Percentiles rank a stretch among this genome's conserved stretches.
phyloP scores from a whole-genome alignment of 2,113 vertebrate species.

The Eira barbara region DNA sequence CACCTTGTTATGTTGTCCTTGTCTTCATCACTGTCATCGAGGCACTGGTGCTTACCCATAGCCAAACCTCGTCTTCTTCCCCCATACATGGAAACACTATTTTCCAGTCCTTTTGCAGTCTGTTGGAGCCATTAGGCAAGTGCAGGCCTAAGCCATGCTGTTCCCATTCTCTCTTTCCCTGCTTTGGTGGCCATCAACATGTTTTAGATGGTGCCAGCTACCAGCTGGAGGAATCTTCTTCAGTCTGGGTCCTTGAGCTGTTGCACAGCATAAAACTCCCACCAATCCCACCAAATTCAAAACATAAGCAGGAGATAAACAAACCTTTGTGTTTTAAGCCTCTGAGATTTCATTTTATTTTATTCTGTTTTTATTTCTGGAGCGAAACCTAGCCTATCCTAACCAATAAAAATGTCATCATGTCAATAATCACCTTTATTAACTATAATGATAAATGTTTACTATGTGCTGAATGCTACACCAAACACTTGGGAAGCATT shows the following conservation, averaged over 20 bases:
- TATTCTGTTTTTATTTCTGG: background rate
- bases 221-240: background rate
- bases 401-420: background rate
- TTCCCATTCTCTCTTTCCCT: background rate
- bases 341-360: background rate
- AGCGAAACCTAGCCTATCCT: background rate
- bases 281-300: background rate
- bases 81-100: background rate
- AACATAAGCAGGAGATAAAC: background rate
- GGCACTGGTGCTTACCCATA: fast-evolving
- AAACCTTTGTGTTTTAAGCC: background rate
- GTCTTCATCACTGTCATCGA: background rate
- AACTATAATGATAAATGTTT: background rate
- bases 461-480: background rate
- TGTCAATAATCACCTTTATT: background rate
- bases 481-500: background rate
- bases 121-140: background rate
- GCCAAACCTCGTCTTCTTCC: background rate
- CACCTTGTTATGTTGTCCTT: background rate
- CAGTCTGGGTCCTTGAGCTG: background rate
- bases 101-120: background rate
- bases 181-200: fast-evolving
- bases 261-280: background rate
- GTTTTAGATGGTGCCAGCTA: background rate
- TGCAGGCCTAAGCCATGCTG: background rate